Conservation (phyloP, 2,113 vertebrate species). For the Melanotaenia duboulayi region DNA sequence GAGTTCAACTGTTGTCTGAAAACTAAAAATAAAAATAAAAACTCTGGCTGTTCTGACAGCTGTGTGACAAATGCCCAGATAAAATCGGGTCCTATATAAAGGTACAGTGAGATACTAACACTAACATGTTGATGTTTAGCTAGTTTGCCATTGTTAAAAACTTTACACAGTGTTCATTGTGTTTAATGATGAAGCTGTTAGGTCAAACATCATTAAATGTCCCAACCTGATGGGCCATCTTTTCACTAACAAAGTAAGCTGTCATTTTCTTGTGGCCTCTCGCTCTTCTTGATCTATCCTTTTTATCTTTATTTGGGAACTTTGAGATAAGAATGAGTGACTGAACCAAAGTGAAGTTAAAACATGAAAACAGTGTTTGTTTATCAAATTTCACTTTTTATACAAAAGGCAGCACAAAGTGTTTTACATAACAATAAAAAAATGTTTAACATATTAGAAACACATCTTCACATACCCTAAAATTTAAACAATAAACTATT, state of each 20-base stretch:
- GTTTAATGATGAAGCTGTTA: slow-evolving; percentile 49
- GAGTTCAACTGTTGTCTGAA: background rate
- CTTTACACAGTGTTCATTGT: slow-evolving; percentile 54
- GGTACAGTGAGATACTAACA: too few relatives aligned
- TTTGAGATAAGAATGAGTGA: too few relatives aligned
- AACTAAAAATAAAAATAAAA: background rate
- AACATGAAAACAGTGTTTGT: too few relatives aligned
- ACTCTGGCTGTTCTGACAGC: background rate
- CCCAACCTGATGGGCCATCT: background rate
- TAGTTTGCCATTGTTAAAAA: background rate
- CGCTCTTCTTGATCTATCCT: slow-evolving; percentile 11
- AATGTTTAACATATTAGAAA: too few relatives aligned
- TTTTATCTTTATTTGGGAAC: background rate
- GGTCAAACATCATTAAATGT: slow-evolving; percentile 33
- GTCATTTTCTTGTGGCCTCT: background rate
- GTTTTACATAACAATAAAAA: too few relatives aligned
- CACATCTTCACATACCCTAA: too few relatives aligned
- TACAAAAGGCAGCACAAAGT: too few relatives aligned
- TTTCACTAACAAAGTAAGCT: background rate
- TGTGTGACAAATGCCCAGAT: background rate
- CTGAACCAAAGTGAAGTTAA: too few relatives aligned
- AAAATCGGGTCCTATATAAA: background rate
- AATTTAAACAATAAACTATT: too few relatives aligned
- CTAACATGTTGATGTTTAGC: too few relatives aligned
- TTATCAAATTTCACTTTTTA: too few relatives aligned